A percentile compares a stretch with the other conserved stretches of the same genome.
phyloP scores from a whole-genome alignment of 2,113 vertebrate species.

The Bubalus kerabau region DNA sequence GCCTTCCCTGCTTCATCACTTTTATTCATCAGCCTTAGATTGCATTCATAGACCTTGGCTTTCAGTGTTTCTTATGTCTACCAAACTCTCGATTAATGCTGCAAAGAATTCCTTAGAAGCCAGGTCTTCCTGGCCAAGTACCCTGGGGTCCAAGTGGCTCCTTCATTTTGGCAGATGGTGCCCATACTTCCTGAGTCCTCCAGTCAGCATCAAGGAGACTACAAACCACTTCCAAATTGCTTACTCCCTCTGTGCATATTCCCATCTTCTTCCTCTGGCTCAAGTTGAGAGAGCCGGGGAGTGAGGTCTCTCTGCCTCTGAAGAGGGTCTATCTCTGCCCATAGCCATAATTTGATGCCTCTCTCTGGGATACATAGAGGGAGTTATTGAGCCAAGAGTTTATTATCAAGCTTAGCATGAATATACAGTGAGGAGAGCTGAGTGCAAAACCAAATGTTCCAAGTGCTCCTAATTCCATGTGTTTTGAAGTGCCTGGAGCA shows the following conservation, averaged over 20 bases:
- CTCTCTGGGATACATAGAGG: conserved; percentile 60
- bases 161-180: conserved; percentile 64
- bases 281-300: conserved; percentile 8
- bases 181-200: conserved; percentile 53
- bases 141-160: conserved; percentile 52
- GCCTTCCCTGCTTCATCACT: neutral
- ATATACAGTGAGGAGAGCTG: conserved; percentile 31
- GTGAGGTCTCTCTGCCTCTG: conserved; percentile 32
- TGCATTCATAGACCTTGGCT: conserved; percentile 52
- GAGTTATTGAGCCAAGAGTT: conserved; percentile 69
- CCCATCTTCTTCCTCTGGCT: conserved; percentile 50
- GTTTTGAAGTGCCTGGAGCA: conserved; percentile 61
- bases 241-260: conserved; percentile 19
- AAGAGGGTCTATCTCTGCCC: conserved; percentile 54
- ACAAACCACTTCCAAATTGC: conserved; percentile 47
- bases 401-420: conserved; percentile 63
- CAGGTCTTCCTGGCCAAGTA: conserved; percentile 68
- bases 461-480: conserved; percentile 42
- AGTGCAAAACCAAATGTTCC: conserved; percentile 55
- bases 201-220: conserved; percentile 33
- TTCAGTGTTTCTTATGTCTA: conserved; percentile 45
- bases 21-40: conserved; percentile 53
- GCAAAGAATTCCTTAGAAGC: conserved; percentile 57
- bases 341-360: conserved; percentile 60
- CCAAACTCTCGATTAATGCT: conserved; percentile 42